Base-by-base conservation (phyloP, 2,113 vertebrate species). In the Pachyramphus minor region DNA sequence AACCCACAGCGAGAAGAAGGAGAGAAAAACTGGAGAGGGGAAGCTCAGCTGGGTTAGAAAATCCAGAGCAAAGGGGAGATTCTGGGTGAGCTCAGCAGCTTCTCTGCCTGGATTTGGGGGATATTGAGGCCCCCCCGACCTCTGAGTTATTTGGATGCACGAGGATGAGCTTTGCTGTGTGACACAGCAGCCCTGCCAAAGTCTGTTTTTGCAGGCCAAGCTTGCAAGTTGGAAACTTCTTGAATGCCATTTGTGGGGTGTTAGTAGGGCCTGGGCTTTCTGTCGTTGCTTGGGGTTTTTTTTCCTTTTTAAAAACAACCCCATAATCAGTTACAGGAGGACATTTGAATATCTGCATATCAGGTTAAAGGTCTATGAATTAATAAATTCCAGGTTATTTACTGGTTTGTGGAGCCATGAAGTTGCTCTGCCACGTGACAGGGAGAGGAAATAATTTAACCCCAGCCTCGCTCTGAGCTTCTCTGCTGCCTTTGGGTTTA, bases 101-200 rank as follows among this genome's bases (percentile, higher is more conserved):
- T 15, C 25, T 13, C 35, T 17, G 2, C 3, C 0, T 8, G 58
- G 62, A 22, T 37, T 25, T 16, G 12, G 44, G 94, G 15, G 4
- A 6, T 23, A 4, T 9, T 3, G 22, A 8, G 11, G 8, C 31
- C 9, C 30, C 30, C 25, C 18, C 4, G 7, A 15, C 14, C 30
- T 19, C 24, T 9, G n/a, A 12, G 11, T 27, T 18, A 0, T 11
- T 67, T 25, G 56, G 79, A 5, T 13, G 52, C 1, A 0, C 14
- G 19, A 58, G 71, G 16, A 47, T 0, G 25, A 71, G 28, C 62
- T 55, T 17, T 35, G 50, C 66, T 50, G 27, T 2, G 13, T 35
- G 12, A 17, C 11, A 4, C 49, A 41, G 73, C 50, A 53, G 62
- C 59, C 14, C 44, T 27, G 63, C 37, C 23, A 4, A 49, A 31